Evolutionary conservation across 1,140 invertebrate genomes (phyloP).

Genomic region (Heliconius hermathena): DNA sequence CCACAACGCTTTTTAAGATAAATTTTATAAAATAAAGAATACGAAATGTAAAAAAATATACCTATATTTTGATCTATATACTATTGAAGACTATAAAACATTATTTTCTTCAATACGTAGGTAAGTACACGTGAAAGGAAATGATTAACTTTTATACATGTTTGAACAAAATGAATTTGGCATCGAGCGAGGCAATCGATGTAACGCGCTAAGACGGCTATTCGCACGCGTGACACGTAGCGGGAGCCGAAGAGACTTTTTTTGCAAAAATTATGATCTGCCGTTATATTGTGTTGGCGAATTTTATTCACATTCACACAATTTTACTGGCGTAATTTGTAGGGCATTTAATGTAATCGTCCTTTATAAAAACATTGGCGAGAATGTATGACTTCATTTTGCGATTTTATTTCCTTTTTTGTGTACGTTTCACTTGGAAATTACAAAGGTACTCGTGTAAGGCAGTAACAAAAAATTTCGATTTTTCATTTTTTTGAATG

Average conservation of each 20-base stretch:
- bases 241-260: slow-evolving; percentile 51
- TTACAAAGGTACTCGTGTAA: neutral
- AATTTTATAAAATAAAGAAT: too few species aligned
- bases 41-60: too few species aligned
- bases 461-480: neutral
- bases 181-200: slow-evolving; percentile 33
- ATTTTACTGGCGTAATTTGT: slow-evolving; percentile 61
- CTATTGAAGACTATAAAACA: neutral
- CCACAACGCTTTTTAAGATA: too few species aligned
- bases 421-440: neutral
- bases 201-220: slow-evolving; percentile 37
- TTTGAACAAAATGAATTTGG: slow-evolving; percentile 32
- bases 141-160: slow-evolving; percentile 19
- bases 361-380: slow-evolving; percentile 4
- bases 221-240: slow-evolving; percentile 55
- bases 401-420: neutral
- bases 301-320: slow-evolving; percentile 60
- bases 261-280: slow-evolving; percentile 69
- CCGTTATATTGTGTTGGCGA: slow-evolving; percentile 53
- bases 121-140: neutral
- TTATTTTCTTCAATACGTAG: neutral
- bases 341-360: slow-evolving; percentile 48
- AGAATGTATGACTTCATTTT: neutral
- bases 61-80: too few species aligned
- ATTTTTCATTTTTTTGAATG: neutral